A percentile compares a stretch with the other conserved stretches of the same genome.
phyloP scores from a whole-genome alignment of 2,113 vertebrate genomes.

The Zeus faber region DNA sequence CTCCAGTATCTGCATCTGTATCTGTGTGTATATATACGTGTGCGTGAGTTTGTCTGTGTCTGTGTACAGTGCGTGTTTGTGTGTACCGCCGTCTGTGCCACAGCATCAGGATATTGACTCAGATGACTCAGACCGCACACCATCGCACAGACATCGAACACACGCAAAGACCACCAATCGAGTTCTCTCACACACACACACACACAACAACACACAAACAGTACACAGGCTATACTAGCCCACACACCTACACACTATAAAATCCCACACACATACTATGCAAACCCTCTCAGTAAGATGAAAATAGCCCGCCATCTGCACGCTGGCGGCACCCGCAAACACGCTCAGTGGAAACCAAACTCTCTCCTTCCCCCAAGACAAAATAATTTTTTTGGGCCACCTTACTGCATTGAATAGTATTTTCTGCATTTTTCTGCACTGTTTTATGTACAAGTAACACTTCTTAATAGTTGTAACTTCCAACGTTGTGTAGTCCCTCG shows the following conservation, averaged over 20 bases:
- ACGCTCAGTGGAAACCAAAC: not conserved
- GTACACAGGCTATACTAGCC: conserved; percentile 4
- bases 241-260: not conserved
- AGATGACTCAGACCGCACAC: conserved; percentile 44
- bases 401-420: too few species aligned
- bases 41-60: conserved; percentile 7
- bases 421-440: too few species aligned
- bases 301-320: not conserved
- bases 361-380: not conserved
- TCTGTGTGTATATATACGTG: conserved; percentile 31
- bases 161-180: not conserved
- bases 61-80: conserved; percentile 4
- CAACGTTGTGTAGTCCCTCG: too few species aligned
- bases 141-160: conserved; percentile 6
- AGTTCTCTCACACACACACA: not conserved
- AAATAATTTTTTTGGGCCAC: too few species aligned
- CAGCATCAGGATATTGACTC: conserved; percentile 40
- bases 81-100: not conserved
- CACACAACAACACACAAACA: not conserved
- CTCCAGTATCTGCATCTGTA: conserved; percentile 67
- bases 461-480: too few species aligned
- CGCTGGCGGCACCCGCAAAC: not conserved
- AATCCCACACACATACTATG: not conserved
- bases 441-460: too few species aligned
- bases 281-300: too few species aligned